phyloP scores from a whole-genome alignment of 2,888 invertebrate genomes.

The Biston betularia region DNA sequence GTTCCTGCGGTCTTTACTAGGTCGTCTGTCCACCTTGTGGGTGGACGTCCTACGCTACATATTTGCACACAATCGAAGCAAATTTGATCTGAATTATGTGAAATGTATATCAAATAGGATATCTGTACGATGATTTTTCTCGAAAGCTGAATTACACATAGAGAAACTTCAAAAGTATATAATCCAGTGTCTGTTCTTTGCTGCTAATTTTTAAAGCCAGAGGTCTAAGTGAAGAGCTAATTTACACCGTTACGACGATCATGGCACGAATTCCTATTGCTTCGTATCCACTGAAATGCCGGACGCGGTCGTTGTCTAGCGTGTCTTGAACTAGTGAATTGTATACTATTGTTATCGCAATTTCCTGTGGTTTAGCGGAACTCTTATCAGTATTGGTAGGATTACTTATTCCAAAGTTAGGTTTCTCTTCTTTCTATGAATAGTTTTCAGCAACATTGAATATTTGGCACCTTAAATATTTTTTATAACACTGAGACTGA shows the following conservation, averaged over 20 bases:
- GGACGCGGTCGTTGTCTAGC: slow-evolving; percentile 6
- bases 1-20: too few relatives aligned
- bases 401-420: background rate
- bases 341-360: slow-evolving; percentile 17
- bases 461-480: too few relatives aligned
- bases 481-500: too few relatives aligned
- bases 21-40: too few relatives aligned
- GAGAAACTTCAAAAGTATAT: too few relatives aligned
- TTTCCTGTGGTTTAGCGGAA: slow-evolving; percentile 26
- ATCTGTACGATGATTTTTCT: too few relatives aligned
- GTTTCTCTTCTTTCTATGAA: too few relatives aligned
- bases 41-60: too few relatives aligned
- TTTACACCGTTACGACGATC: slow-evolving; percentile 18
- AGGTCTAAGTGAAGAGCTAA: slow-evolving; percentile 8
- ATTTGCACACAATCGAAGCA: background rate
- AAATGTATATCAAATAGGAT: background rate
- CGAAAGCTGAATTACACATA: background rate
- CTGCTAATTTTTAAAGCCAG: background rate
- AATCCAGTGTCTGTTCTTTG: background rate
- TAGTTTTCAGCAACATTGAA: background rate
- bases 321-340: slow-evolving; percentile 3
- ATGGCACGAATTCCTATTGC: slow-evolving; percentile 10
- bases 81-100: too few relatives aligned
- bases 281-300: slow-evolving; percentile 11
- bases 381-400: slow-evolving; percentile 3